Evolutionary conservation across 30 jellyfish, hydroid and myxozoan species (phyloP).

Genomic region (Euphysa ruthae): DNA sequence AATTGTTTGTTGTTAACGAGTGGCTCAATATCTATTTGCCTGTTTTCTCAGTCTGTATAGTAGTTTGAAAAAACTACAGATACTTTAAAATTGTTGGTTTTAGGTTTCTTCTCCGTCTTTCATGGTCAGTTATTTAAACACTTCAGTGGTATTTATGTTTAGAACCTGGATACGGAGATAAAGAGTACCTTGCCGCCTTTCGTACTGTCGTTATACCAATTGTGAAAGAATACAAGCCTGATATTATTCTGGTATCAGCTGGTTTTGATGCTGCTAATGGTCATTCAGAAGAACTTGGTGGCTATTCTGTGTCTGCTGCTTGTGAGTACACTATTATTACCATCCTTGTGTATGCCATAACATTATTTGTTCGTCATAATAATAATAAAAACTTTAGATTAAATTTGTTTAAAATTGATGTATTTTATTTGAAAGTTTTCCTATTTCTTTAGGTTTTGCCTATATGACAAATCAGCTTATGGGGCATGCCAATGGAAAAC

Average conservation of each 20-base stretch:
- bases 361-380: too few relatives aligned
- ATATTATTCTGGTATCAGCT: conserved; percentile 77
- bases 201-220: conserved; percentile 76
- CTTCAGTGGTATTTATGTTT: background rate
- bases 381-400: too few relatives aligned
- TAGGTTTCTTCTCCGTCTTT: too few relatives aligned
- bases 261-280: conserved; percentile 98
- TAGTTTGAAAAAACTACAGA: too few relatives aligned
- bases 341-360: too few relatives aligned
- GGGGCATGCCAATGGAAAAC: conserved; percentile 74
- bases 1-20: too few relatives aligned
- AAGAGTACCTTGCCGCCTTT: conserved; percentile 68
- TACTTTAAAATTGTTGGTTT: too few relatives aligned
- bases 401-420: too few relatives aligned
- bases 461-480: conserved; percentile 87
- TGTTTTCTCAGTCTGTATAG: too few relatives aligned
- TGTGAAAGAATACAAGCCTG: conserved; percentile 79
- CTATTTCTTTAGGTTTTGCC: conserved; percentile 71
- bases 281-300: conserved; percentile 85
- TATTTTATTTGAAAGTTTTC: too few relatives aligned
- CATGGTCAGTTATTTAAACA: too few relatives aligned
- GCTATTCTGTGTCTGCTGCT: conserved; percentile 83
- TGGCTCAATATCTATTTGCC: too few relatives aligned
- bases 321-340: conserved; percentile 71
- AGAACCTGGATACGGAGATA: conserved; percentile 79